Evolutionary conservation across 2,797 vertebrate genomes (phyloP), one percentile per base, ranked within the genome.

Genomic region (Ceryle rudis): DNA sequence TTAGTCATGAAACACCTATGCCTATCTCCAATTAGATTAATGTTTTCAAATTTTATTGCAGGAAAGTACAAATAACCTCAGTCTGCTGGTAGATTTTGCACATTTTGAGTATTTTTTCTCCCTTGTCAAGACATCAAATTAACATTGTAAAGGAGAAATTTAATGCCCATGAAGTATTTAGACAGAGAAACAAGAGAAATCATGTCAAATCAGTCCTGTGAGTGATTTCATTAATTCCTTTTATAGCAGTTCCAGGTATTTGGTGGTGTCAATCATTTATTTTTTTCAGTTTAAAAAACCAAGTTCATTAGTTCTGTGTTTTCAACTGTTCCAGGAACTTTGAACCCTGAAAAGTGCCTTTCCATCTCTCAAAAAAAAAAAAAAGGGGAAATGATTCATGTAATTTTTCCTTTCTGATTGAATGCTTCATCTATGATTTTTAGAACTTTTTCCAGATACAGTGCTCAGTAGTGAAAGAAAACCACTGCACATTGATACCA

Each of bases 61-160:
- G 19, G 41, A 39, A 21, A 71, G 61, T 51, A 83, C 75, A 86
- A 93, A 84, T 88, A 93, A 84, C 33, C 75, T 91, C 60, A 81
- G 46, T 39, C 78, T 90, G 51, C 62, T 83, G 61, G 69, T 86
- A 60, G 35, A 39, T 92, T 91, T 85, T 89, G 87, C 65, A 80
- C 71, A 75, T 81, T 91, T 84, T 19, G 80, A 89, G 72, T 62
- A 58, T 52, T 93, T 91, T 92, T 93, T 90, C 41, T 89, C 35
- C 51, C 80, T 91, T 91, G 77, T 86, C 81, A 96, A 93, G 86
- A 44, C 75, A 91, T 61, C 77, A 86, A 62, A 94, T 95, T 91
- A 95, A 95, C 41, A 81, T 71, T 78, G 64, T 55, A 82, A 91
- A 95, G 83, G 89, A 94, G 81, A 97, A 93, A 89, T 31, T 57